Evolutionary conservation across 2,888 invertebrate species (phyloP).

Genomic region (Aphelenchoides bicaudatus): DNA sequence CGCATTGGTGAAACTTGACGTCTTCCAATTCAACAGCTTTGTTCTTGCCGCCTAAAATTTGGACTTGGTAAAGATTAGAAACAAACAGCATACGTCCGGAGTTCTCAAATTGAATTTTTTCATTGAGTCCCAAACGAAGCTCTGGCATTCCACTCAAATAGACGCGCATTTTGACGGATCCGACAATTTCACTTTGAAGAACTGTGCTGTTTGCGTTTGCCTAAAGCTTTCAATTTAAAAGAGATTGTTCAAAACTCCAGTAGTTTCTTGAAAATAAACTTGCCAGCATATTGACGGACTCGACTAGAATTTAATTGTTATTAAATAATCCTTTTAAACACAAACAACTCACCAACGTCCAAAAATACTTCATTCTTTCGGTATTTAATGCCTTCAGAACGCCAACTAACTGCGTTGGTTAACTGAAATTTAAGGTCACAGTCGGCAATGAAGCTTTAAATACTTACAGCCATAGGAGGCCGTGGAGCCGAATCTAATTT

Average conservation of each 20-base stretch:
- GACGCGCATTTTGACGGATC: conserved; percentile 96
- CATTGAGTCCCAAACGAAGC: conserved; percentile 87
- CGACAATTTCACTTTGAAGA: conserved; percentile 91
- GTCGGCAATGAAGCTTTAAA: too few species aligned
- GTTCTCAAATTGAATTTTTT: conserved; percentile 92
- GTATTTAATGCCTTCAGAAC: conserved; percentile 96
- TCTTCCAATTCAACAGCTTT: conserved; percentile 97
- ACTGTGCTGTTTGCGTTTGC: conserved; percentile 95
- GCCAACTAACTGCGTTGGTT: conserved; percentile 98
- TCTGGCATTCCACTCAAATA: conserved; percentile 98
- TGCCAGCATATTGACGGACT: conserved; percentile 86
- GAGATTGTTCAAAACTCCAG: background rate
- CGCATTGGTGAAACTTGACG: conserved; percentile 98
- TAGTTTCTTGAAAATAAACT: background rate
- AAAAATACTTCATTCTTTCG: conserved; percentile 97
- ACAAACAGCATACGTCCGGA: conserved; percentile 71
- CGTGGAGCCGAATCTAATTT: conserved; percentile 85
- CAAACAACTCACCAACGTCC: too few species aligned
- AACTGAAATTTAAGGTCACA: too few species aligned
- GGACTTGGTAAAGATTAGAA: conserved; percentile 15
- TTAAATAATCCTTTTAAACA: too few species aligned
- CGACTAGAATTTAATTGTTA: too few species aligned
- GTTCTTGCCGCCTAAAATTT: conserved; percentile 73
- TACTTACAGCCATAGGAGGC: conserved; percentile 96
- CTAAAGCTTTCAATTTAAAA: conserved; percentile 53